Evolutionary conservation across 2,113 vertebrate species (phyloP), one percentile per base, ranked within the genome.

Genomic region (Malurus melanocephalus): DNA sequence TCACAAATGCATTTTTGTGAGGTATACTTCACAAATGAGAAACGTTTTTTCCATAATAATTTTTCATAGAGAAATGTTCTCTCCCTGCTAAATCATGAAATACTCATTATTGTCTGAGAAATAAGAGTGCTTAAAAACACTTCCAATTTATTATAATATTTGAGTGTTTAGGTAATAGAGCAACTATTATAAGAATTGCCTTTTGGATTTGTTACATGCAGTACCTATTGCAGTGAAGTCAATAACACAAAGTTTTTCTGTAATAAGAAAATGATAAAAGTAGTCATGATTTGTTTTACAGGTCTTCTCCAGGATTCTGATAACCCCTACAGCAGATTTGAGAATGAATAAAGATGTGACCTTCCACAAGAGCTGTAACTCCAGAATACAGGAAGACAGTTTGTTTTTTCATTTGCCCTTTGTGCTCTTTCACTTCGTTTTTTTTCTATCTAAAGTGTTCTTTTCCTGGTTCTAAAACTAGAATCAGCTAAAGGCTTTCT

Each of bases 311-410:
- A 97, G 24, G 98, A 99, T 95, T 97, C 98, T 69, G 98, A 98
- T 96, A 98, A 98, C 88, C 98, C 98, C 1, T 98, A 98, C 95
- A 98, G 97, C 96, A 98, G 98, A 97, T 98, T 98, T 89, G 98
- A 99, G 92, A 98, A 99, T 64, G 98, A 98, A 57, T 99, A 91
- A 97, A 94, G 61, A 55, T 55, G 65, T 61, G 46, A 49, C 22
- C 66, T 81, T 72, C 32, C 16, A 42, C 32, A 51, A 57, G 65
- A 86, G 8, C 53, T 77, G 32, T 60, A 35, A 83, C 26, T 68
- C 6, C 73, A 52, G 71, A 84, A 88, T 56, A 55, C 40, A 45
- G 38, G 45, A 81, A 67, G 22, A 88, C 17, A 42, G 33, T 65
- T 86, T 27, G 27, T 56, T 80, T 90, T 79, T 90, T 79, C 30